phyloP scores from a whole-genome alignment of 2,888 invertebrate species.

The Panorpa germanica region DNA sequence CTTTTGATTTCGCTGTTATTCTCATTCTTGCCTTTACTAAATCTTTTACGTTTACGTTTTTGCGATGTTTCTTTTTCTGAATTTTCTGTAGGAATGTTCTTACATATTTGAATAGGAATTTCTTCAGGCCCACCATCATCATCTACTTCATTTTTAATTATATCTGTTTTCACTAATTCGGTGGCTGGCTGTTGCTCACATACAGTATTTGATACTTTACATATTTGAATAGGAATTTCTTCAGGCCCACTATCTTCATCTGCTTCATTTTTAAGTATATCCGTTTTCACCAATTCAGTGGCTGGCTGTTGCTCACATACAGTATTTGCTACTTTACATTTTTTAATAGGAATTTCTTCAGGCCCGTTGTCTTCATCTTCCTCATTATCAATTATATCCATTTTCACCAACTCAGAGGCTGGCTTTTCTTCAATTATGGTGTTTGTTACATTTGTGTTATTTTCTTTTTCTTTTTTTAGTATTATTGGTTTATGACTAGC shows the following conservation, averaged over 20 bases:
- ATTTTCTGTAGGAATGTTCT: slow-evolving; percentile 13
- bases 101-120: slow-evolving; percentile 9
- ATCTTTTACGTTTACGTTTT: slow-evolving; percentile 13
- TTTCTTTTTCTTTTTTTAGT: too few species aligned
- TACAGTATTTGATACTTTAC: too few species aligned
- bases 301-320: too few species aligned
- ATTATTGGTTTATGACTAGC: too few species aligned
- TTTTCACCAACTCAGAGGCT: too few species aligned
- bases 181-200: too few species aligned
- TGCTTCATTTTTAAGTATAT: slow-evolving; percentile 10
- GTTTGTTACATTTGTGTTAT: slow-evolving; percentile 16
- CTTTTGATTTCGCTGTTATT: slow-evolving; percentile 17
- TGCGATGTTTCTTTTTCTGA: slow-evolving; percentile 11
- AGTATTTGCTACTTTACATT: slow-evolving; percentile 22
- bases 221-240: slow-evolving; percentile 22
- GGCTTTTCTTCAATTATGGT: too few species aligned
- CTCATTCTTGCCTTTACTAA: slow-evolving; percentile 14
- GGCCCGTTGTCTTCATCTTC: slow-evolving; percentile 28
- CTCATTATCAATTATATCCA: slow-evolving; percentile 2
- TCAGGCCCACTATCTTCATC: slow-evolving; percentile 30
- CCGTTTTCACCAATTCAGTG: too few species aligned
- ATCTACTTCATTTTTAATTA: too few species aligned
- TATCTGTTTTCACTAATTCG: too few species aligned
- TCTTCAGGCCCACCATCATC: slow-evolving; percentile 11
- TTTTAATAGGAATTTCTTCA: slow-evolving; percentile 22